Evolutionary conservation across 1,140 invertebrate species (phyloP).

Genomic region (Aphaenogaster rudis): DNA sequence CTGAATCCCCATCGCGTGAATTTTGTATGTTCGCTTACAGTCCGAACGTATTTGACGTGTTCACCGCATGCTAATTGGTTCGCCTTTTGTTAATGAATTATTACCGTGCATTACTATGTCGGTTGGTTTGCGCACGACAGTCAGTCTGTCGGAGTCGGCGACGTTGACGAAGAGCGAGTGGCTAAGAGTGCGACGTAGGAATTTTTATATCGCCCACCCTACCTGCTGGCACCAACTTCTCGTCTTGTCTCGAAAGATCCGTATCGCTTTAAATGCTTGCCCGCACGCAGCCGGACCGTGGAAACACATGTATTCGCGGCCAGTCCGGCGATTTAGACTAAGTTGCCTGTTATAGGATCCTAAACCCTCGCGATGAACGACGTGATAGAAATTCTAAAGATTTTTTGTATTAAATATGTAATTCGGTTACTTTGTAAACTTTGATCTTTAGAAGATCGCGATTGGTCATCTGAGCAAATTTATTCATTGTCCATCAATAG

Average conservation of each 20-base stretch:
- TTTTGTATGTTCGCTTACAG: slow-evolving; percentile 7
- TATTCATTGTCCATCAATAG: background rate
- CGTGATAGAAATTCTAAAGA: slow-evolving; percentile 24
- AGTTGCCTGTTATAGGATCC: slow-evolving; percentile 20
- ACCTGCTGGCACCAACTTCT: slow-evolving; percentile 6
- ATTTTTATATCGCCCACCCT: slow-evolving; percentile 65
- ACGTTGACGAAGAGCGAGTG: slow-evolving; percentile 75
- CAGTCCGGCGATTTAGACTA: slow-evolving; percentile 7
- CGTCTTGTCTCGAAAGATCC: slow-evolving; percentile 52
- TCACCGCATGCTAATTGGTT: slow-evolving; percentile 55
- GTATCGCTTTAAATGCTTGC: slow-evolving; percentile 61
- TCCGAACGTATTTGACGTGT: slow-evolving; percentile 14
- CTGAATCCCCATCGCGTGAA: slow-evolving; percentile 13
- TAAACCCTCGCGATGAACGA: background rate
- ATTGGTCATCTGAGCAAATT: slow-evolving; percentile 9
- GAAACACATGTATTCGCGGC: slow-evolving; percentile 52
- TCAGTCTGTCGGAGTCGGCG: slow-evolving; percentile 53
- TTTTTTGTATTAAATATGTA: slow-evolving; percentile 19
- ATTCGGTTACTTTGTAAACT: slow-evolving; percentile 3
- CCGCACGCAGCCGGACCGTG: slow-evolving; percentile 24
- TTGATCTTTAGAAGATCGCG: background rate
- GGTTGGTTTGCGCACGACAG: slow-evolving; percentile 43
- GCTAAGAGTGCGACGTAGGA: slow-evolving; percentile 30
- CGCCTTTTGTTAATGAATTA: slow-evolving; percentile 71
- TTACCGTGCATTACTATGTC: slow-evolving; percentile 45